Evolutionary conservation across 2,888 invertebrate genomes (phyloP), one percentile per base, ranked within the genome.

Genomic region (Dusona sp.): DNA sequence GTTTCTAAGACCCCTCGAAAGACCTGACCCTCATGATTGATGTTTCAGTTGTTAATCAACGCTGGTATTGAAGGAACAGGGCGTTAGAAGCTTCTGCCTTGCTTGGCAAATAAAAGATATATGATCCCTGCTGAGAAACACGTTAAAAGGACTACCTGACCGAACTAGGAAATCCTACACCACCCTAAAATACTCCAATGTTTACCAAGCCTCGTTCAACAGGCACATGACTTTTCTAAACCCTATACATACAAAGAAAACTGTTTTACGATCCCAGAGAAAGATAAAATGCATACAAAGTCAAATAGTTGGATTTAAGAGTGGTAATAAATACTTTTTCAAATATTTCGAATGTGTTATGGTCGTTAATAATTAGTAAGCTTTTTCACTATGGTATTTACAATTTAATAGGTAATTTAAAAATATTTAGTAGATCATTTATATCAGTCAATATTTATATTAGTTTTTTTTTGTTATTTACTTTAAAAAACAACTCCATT

Each of bases 161-260:
- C 57, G 42, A 16, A 42, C 33, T 29, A 57, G 48, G 33, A 81
- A 81, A 74, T 68, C 36, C 19, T 33, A 77, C 42, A 79, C 48
- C 51, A n/a, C 16, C 13, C 6, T 3, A 29, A 25, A 61, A 16
- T 25, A 13, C 57, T 57, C 57, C 13, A 13, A 29, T 61, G 57
- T 29, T 29, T 29, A 29, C 29, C 4, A 3, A 29, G 11, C 9
- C 57, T 61, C 57, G 57, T 29, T 61, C 13, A 61, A 61, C 11
- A 61, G 57, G 29, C 25, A 7, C 25, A 57, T 57, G 51, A 54
- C 51, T 54, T 51, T 51, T 61, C 57, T 13, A 16, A 61, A 16
- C 29, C 16, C 3, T 29, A 7, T 4, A 61, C 6, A 16, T 16
- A 54, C 9, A 22, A 29, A 29, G 61, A n/a, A 61, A 57, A 29